Conservation (phyloP, 2,888 invertebrate genomes). For the Cataglyphis livida region DNA sequence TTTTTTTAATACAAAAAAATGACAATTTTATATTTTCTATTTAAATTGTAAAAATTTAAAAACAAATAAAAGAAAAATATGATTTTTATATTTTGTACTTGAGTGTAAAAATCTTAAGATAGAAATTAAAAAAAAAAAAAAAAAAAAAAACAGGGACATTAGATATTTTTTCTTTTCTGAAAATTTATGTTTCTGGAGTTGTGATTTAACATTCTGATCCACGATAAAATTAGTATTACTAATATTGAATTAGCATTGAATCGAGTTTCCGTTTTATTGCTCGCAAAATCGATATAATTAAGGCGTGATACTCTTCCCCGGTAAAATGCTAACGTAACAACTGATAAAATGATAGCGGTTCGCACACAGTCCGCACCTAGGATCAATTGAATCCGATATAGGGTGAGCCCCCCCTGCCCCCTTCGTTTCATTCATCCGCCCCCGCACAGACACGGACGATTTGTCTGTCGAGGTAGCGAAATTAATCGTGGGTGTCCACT, state of each 20-base stretch:
- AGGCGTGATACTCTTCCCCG: constrained; percentile 5
- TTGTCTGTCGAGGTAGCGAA: constrained; percentile 61
- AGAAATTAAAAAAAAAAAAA: background rate
- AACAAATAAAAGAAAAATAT: background rate
- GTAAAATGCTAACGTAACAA: constrained; percentile 2
- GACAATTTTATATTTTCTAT: background rate
- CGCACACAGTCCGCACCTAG: constrained; percentile 51
- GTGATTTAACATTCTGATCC: background rate
- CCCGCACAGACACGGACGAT: constrained; percentile 33
- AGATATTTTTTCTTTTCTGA: background rate
- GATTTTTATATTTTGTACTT: background rate
- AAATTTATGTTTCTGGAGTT: background rate
- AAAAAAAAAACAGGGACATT: background rate
- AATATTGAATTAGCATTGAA: background rate
- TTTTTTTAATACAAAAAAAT: background rate
- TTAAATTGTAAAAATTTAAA: background rate
- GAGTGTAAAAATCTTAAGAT: background rate
- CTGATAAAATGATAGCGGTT: constrained; percentile 39
- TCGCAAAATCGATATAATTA: constrained; percentile 18
- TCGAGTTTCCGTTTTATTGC: background rate
- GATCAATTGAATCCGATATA: constrained; percentile 62
- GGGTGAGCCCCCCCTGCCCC: constrained; percentile 25
- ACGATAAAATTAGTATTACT: background rate
- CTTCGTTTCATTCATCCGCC: constrained; percentile 8
- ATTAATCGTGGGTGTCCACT: constrained; percentile 80